Conservation (phyloP, 2,797 vertebrate genomes). For the Melanotaenia maccullochi region DNA sequence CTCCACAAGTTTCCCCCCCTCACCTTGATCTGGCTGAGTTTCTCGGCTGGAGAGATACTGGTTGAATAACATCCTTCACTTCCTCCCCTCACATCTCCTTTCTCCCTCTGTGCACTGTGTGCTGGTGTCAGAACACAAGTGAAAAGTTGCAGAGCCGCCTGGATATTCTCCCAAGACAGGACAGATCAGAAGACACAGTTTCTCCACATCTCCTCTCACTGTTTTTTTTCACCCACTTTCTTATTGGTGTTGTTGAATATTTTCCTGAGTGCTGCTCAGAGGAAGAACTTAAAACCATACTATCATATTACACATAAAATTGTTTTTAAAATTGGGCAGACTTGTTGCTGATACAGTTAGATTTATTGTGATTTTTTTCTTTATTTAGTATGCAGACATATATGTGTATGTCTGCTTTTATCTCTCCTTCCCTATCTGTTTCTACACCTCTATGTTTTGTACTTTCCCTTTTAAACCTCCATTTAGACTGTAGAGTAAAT, state of each 20-base stretch:
- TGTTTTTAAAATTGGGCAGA: not conserved
- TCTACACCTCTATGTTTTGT: conserved; percentile 1
- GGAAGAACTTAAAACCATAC: not conserved
- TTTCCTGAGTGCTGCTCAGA: not conserved
- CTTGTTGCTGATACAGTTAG: not conserved
- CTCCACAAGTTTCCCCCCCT: conserved; percentile 37
- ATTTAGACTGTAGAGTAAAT: conserved; percentile 73
- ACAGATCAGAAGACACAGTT: conserved; percentile 23
- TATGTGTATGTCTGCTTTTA: conserved; percentile 1
- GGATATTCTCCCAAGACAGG: conserved; percentile 29
- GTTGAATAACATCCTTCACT: conserved; percentile 51
- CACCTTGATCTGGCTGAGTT: conserved; percentile 59
- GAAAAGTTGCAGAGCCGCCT: conserved; percentile 48
- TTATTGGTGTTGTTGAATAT: conserved; percentile 10
- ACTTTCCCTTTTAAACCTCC: conserved; percentile 78
- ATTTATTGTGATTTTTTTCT: not conserved
- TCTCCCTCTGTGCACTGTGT: not conserved
- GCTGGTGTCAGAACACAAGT: conserved; percentile 43
- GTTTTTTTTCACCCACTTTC: conserved; percentile 13
- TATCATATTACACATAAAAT: not conserved
- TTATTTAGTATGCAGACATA: not conserved
- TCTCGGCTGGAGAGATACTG: conserved; percentile 57
- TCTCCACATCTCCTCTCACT: conserved; percentile 11
- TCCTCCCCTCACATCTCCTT: not conserved
- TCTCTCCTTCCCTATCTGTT: conserved; percentile 18